Conservation (phyloP, 2,797 vertebrate genomes). For the Danio kyathit region DNA sequence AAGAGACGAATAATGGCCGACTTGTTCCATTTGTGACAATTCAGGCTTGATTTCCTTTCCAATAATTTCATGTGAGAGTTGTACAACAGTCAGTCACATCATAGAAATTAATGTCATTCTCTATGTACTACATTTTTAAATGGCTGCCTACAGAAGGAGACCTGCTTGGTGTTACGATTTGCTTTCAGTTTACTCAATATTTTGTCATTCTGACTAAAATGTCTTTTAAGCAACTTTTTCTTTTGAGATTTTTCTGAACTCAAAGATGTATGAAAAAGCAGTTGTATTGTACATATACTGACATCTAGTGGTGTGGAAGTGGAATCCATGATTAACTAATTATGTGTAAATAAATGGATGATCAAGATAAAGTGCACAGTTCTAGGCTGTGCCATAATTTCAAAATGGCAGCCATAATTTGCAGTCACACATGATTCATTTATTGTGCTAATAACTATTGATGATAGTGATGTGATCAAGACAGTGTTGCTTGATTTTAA, state of each 20-base stretch:
- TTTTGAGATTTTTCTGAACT: not conserved
- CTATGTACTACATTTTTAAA: too few relatives aligned
- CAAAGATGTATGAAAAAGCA: not conserved
- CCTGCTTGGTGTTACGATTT: not conserved
- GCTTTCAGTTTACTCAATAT: too few relatives aligned
- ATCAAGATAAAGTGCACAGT: too few relatives aligned
- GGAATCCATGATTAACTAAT: not conserved
- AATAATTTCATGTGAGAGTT: too few relatives aligned
- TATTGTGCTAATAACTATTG: not conserved
- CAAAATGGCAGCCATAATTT: not conserved
- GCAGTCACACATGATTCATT: not conserved
- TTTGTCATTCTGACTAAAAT: not conserved
- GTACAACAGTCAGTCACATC: too few relatives aligned
- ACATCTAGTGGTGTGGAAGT: conserved; percentile 5
- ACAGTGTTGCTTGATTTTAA: not conserved
- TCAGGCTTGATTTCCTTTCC: too few relatives aligned
- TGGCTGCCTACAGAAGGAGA: not conserved
- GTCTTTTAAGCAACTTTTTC: too few relatives aligned
- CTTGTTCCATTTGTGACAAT: too few relatives aligned
- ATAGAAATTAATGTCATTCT: too few relatives aligned
- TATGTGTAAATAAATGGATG: too few relatives aligned
- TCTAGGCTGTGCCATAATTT: too few relatives aligned
- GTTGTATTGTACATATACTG: not conserved
- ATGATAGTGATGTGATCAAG: not conserved
- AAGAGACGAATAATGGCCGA: too few relatives aligned